Evolutionary conservation across 2,113 vertebrate species (phyloP).

Genomic region (Gambusia holbrooki): DNA sequence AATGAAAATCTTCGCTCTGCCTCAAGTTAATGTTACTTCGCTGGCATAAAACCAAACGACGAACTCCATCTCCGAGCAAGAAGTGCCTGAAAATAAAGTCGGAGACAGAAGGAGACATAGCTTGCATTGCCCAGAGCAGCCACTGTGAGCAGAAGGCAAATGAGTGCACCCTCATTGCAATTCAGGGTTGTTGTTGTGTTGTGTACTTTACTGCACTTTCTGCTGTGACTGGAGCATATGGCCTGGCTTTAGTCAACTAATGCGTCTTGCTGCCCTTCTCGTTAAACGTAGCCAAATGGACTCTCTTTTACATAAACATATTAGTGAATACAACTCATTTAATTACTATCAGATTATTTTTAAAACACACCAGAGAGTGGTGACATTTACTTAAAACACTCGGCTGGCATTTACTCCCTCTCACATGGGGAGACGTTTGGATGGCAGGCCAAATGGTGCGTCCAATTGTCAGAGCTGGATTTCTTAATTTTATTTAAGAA

Average conservation of each 20-base stretch:
- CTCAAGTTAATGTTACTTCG: constrained; percentile 34
- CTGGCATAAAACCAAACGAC: constrained; percentile 15
- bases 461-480: constrained; percentile 67
- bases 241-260: constrained; percentile 71
- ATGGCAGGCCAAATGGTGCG: constrained; percentile 63
- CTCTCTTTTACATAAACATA: constrained; percentile 25
- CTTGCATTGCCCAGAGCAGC: constrained; percentile 45
- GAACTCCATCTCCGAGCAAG: constrained; percentile 1
- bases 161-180: constrained; percentile 68
- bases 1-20: neutral
- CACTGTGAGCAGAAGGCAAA: constrained; percentile 65
- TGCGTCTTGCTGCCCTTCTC: constrained; percentile 49
- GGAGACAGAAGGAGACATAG: constrained; percentile 22
- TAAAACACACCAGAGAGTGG: constrained; percentile 46
- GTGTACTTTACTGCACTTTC: constrained; percentile 49
- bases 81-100: constrained; percentile 12
- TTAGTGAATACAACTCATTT: constrained; percentile 31
- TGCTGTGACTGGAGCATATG: constrained; percentile 64
- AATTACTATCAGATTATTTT: constrained; percentile 48
- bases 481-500: constrained; percentile 56
- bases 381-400: constrained; percentile 67
- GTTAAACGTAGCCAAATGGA: constrained; percentile 51
- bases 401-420: constrained; percentile 62
- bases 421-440: constrained; percentile 52
- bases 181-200: constrained; percentile 60